Evolutionary conservation across 2,888 invertebrate species (phyloP).

Genomic region (Hesperia comma): DNA sequence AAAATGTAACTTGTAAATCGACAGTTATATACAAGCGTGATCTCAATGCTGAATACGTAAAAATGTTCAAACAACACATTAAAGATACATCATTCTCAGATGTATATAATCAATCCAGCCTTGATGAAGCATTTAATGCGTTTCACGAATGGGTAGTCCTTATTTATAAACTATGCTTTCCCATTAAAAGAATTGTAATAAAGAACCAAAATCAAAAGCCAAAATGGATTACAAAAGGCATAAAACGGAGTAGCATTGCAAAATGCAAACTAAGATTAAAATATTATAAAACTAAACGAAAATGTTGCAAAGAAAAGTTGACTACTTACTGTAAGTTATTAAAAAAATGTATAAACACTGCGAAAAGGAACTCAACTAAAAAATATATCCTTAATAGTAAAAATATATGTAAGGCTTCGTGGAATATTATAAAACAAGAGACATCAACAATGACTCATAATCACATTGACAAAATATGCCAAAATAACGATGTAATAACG

Average conservation of each 20-base stretch:
- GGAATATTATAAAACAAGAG: background rate
- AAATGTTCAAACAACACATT: too few species aligned
- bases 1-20: too few species aligned
- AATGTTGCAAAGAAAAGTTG: background rate
- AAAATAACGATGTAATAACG: too few species aligned
- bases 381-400: constrained; percentile 8
- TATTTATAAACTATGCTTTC: constrained; percentile 15
- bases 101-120: background rate
- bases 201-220: background rate
- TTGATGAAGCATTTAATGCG: constrained; percentile 9
- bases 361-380: constrained; percentile 10
- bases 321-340: background rate
- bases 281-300: constrained; percentile 8
- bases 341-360: constrained; percentile 7
- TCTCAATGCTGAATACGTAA: too few species aligned
- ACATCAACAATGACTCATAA: background rate
- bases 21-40: too few species aligned
- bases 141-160: constrained; percentile 10
- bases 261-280: constrained; percentile 8
- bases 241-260: background rate
- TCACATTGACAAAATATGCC: background rate
- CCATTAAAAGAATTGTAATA: background rate
- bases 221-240: constrained; percentile 19
- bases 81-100: constrained; percentile 3
- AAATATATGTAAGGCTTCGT: constrained; percentile 6